Base-by-base conservation (phyloP, 64 coral and sea anemone species). In the Montipora cactus region DNA sequence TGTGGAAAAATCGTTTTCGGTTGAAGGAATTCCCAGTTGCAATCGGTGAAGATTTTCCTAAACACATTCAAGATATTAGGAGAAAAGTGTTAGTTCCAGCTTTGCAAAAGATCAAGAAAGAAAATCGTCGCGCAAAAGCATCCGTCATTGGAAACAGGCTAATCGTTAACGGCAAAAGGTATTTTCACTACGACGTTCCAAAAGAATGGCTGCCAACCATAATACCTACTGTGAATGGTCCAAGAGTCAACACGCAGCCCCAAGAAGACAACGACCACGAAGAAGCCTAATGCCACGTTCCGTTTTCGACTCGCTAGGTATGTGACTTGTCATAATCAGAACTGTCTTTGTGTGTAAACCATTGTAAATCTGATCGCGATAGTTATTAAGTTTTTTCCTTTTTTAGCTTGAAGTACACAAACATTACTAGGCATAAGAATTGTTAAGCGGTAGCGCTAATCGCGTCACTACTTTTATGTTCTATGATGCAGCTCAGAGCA, bases 41-140 rank as follows among this genome's bases (percentile, higher is more conserved):
- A 59, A 58, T 82, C 4, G 79, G 79, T 7, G 79, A 58, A 58
- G 51, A 82, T 3, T 57, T 13, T 18, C 79, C 49, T 55, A 82
- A 45, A 10, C 48, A 80, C 18, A 82, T 82, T 18, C 48, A 82
- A 55, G 49, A 58, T 22, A 82, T 82, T 19, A 82, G 59, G 15
- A 82, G 45, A 44, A 82, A 82, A 7, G 79, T 82, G n/a, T 44
- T 82, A 37, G 49, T 82, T 44, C 49, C 79, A 57, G 79, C 79
- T 15, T 4, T 82, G 16, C 5, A 76, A 57, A 82, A 61, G 4
- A 5, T 82, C 23, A 66, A 59, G 9, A 82, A 58, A 12, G 51
- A 82, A 66, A 55, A 82, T 7, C 51, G 5, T 23, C 19, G 79
- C 7, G 23, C 79, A 5, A 55, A 58, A 58, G 49, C 79, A 2